Evolutionary conservation across 2,888 invertebrate species (phyloP), one percentile per base, ranked within the genome.

Genomic region (Sesia bembeciformis): DNA sequence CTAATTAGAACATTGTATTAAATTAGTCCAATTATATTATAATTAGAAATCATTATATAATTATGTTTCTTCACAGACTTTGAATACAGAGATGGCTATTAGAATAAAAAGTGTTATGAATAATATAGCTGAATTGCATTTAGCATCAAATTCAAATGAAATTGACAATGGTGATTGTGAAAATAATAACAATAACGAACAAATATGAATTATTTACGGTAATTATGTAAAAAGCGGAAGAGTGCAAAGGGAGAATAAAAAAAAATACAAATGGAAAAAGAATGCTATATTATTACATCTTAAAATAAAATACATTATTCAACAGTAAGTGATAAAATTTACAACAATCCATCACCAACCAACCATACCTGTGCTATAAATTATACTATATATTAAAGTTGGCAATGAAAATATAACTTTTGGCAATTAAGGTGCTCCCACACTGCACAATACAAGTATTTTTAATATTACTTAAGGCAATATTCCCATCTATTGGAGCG

Each of bases 281-380:
- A 75, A 78, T 78, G 78, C 76, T 73, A 78, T 80, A 76, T 81
- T 84, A 81, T 82, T 85, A 73, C 66, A 75, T 74, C 81, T 81
- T 85, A 83, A 74, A 78, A 82, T 82, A 83, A 40, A 83, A 83
- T 81, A 84, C 63, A 76, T 69, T 72, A 69, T 74, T 63, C 69
- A 76, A 76, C 76, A 81, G 78, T 76, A 72, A 68, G 72, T 76
- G 74, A 77, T 77, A 76, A 75, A 76, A 78, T 80, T 74, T 78
- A 80, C 74, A 84, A 81, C 78, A 75, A 68, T 82, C 84, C 83
- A 65, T 76, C 81, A 84, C 82, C 83, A 66, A 70, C 23, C 23
- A 66, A 68, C 69, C 70, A 60, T 57, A 60, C 65, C 54, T 54
- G 54, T 54, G 8, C 46, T 46, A 43, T 23, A 23, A 23, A 23